These are phyloP conservation scores for Apostichopus japonicus DNA, from an alignment of 35 echinoderm and acorn worm genomes.

Conservation along the genomic window DNA sequence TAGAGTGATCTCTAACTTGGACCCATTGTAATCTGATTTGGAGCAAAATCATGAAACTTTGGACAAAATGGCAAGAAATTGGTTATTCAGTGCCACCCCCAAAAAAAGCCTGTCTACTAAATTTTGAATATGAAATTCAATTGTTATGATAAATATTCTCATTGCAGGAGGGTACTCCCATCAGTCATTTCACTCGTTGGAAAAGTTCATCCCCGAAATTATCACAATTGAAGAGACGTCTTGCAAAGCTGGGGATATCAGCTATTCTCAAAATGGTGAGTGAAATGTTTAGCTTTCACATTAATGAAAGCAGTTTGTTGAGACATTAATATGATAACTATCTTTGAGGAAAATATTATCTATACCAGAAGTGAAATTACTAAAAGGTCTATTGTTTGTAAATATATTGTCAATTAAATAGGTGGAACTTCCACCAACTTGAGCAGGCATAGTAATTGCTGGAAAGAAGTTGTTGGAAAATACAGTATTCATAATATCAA, in stretches of 20 bases:
- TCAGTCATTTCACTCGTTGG: constrained; percentile 42
- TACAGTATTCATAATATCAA: background rate
- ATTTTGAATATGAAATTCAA: too few relatives aligned
- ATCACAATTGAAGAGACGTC: constrained; percentile 50
- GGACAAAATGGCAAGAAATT: too few relatives aligned
- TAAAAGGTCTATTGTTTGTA: background rate
- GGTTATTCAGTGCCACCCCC: too few relatives aligned
- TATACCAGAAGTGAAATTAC: constrained; percentile 7
- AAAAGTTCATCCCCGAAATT: background rate
- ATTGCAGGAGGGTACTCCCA: constrained; percentile 65
- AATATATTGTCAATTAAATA: constrained; percentile 8
- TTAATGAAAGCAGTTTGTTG: background rate
- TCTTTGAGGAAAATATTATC: background rate
- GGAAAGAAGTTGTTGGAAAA: background rate
- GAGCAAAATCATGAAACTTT: too few relatives aligned
- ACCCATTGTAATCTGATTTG: background rate
- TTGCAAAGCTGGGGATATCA: constrained; percentile 81
- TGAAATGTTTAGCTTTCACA: background rate
- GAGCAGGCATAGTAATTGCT: constrained; percentile 5
- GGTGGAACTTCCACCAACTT: background rate
- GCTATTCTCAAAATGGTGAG: constrained; percentile 93
- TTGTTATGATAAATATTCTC: background rate
- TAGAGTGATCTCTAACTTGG: background rate
- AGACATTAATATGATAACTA: background rate
- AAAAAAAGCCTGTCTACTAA: too few relatives aligned